A percentile compares a stretch with the other conserved stretches of the same genome.
Conservation (phyloP, 23 tunicate species). For the Halocynthia roretzi region DNA sequence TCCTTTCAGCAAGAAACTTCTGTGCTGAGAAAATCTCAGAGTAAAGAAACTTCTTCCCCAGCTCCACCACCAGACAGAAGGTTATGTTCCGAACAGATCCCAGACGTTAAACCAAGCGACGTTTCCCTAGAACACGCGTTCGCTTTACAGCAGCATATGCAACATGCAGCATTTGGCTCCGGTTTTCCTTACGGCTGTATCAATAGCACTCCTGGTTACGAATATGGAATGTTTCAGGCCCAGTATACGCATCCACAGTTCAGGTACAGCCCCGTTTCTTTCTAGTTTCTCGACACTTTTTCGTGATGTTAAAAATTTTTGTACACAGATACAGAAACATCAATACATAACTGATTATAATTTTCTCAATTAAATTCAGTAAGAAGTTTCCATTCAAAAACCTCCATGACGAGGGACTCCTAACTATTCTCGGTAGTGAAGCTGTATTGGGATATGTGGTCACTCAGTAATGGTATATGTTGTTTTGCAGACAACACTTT, state of each 20-base stretch:
- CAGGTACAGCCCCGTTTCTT: not conserved
- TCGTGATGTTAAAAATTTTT: not conserved
- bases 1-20: too few relatives aligned
- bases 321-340: too few relatives aligned
- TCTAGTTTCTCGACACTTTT: not conserved
- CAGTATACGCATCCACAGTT: conserved; percentile 11
- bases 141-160: not conserved
- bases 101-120: not conserved
- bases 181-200: not conserved
- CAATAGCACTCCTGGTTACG: not conserved
- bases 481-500: conserved; percentile 7
- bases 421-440: too few relatives aligned
- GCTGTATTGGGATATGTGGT: not conserved
- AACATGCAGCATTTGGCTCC: not conserved
- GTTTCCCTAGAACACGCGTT: not conserved
- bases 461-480: not conserved
- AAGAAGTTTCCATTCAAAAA: too few relatives aligned
- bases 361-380: too few relatives aligned
- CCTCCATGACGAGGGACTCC: too few relatives aligned
- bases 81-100: not conserved
- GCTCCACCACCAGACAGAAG: conserved; percentile 1
- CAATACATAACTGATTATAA: too few relatives aligned
- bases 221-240: not conserved
- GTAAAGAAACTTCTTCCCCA: conserved; percentile 14
- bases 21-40: not conserved